Percentiles rank a stretch among this genome's conserved stretches.
phyloP scores from a whole-genome alignment of 2,888 invertebrate species.

The Caenorhabditis imperialis region DNA sequence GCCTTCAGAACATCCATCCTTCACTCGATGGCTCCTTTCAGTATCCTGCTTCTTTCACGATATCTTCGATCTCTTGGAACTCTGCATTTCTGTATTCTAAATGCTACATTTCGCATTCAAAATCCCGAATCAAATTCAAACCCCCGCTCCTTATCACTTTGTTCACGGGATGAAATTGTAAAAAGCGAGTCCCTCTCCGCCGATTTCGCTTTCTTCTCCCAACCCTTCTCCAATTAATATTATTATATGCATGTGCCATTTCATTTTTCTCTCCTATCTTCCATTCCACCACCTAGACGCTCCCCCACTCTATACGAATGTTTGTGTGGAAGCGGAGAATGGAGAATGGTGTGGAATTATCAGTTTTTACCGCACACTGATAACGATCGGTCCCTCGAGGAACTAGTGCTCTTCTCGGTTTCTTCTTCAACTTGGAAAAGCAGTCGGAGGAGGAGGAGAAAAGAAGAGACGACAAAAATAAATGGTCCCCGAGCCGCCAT shows the following conservation, averaged over 20 bases:
- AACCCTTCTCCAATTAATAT: slow-evolving; percentile 53
- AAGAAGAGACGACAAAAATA: slow-evolving; percentile 28
- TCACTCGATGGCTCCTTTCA: slow-evolving; percentile 2
- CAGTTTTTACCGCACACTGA: too few species aligned
- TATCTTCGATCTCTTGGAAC: neutral
- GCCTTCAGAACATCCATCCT: slow-evolving; percentile 16
- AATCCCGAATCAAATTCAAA: neutral
- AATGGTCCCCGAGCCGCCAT: slow-evolving; percentile 44
- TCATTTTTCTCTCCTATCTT: slow-evolving; percentile 5
- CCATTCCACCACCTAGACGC: too few species aligned
- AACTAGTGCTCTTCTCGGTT: too few species aligned
- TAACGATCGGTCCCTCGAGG: too few species aligned
- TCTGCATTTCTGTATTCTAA: neutral
- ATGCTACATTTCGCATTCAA: too few species aligned
- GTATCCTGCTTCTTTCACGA: neutral
- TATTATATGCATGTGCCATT: slow-evolving; percentile 40
- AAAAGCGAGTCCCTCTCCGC: slow-evolving; percentile 47
- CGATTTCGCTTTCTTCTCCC: too few species aligned
- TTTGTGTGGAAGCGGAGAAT: slow-evolving; percentile 15
- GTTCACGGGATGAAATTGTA: slow-evolving; percentile 35
- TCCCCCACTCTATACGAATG: too few species aligned
- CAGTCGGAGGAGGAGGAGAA: too few species aligned
- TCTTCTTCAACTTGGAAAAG: too few species aligned
- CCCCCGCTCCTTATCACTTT: slow-evolving; percentile 40
- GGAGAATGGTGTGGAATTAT: too few species aligned